These are phyloP conservation scores for Encarsia formosa DNA, from an alignment of 2,888 invertebrate species.

Conservation along the genomic window DNA sequence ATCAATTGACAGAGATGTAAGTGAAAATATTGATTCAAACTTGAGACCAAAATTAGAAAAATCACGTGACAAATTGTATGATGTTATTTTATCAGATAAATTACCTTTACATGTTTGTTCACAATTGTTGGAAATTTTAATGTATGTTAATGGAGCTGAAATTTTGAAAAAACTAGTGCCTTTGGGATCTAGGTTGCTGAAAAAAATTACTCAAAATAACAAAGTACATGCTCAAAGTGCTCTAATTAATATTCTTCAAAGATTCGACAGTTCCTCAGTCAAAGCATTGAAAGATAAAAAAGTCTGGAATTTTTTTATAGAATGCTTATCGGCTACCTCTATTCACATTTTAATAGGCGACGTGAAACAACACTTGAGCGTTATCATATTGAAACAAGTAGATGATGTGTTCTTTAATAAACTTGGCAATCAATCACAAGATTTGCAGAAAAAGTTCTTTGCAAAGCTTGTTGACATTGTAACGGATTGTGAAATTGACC, in stretches of 20 bases:
- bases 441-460: constrained; percentile 38
- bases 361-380: constrained; percentile 49
- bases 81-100: constrained; percentile 46
- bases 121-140: constrained; percentile 53
- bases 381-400: constrained; percentile 58
- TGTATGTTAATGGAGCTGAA: constrained; percentile 52
- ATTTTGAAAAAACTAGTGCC: constrained; percentile 50
- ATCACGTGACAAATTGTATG: constrained; percentile 38
- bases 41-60: constrained; percentile 34
- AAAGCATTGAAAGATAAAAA: constrained; percentile 50
- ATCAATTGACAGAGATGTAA: constrained; percentile 55
- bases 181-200: constrained; percentile 42
- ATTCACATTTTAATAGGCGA: constrained; percentile 50
- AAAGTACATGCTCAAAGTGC: constrained; percentile 53
- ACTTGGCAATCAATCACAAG: constrained; percentile 29
- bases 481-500: constrained; percentile 41
- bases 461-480: constrained; percentile 42
- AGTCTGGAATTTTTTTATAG: constrained; percentile 60
- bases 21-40: constrained; percentile 33
- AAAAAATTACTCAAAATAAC: constrained; percentile 38
- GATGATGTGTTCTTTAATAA: constrained; percentile 55
- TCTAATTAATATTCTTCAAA: constrained; percentile 56
- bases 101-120: constrained; percentile 54
- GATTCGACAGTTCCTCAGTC: constrained; percentile 56
- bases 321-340: constrained; percentile 56